These are phyloP conservation scores for Drosophila obscura DNA, from an alignment of 1,140 invertebrate genomes.

Conservation along the genomic window DNA sequence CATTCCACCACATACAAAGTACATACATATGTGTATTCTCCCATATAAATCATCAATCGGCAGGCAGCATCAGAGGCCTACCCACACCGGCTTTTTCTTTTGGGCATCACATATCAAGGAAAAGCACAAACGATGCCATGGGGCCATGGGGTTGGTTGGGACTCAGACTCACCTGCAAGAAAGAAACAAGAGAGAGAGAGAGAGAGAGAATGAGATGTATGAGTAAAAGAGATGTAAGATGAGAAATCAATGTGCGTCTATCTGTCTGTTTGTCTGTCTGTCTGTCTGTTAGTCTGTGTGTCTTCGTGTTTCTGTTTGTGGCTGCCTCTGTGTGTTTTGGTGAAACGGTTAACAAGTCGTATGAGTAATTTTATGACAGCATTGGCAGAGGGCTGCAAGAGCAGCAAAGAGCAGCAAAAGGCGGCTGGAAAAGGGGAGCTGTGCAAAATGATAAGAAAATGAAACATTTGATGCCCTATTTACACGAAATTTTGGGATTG, in stretches of 20 bases:
- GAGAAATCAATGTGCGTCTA: slow-evolving; percentile 47
- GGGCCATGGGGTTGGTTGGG: too few species aligned
- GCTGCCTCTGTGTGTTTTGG: slow-evolving; percentile 25
- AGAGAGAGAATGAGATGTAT: slow-evolving; percentile 19
- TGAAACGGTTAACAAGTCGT: slow-evolving; percentile 75
- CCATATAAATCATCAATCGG: slow-evolving; percentile 5
- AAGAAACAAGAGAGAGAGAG: slow-evolving; percentile 10
- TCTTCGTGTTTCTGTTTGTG: slow-evolving; percentile 7
- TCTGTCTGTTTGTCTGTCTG: slow-evolving; percentile 14
- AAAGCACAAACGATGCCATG: too few species aligned
- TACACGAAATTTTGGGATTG: too few species aligned
- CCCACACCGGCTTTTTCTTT: too few species aligned
- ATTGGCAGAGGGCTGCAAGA: too few species aligned
- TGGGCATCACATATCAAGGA: too few species aligned
- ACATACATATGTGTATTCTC: too few species aligned
- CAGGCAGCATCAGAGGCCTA: too few species aligned
- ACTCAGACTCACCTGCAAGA: slow-evolving; percentile 59
- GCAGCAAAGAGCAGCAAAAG: too few species aligned
- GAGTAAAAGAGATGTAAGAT: slow-evolving; percentile 14
- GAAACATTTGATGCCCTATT: slow-evolving; percentile 57
- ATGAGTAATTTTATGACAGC: slow-evolving; percentile 68
- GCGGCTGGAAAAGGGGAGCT: not conserved
- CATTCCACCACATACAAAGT: too few species aligned
- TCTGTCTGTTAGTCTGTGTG: slow-evolving; percentile 17
- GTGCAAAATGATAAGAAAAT: slow-evolving; percentile 14